Evolutionary conservation across 2,797 vertebrate species (phyloP), one percentile per base, ranked within the genome.

Genomic region (Ctenopoma multispine): DNA sequence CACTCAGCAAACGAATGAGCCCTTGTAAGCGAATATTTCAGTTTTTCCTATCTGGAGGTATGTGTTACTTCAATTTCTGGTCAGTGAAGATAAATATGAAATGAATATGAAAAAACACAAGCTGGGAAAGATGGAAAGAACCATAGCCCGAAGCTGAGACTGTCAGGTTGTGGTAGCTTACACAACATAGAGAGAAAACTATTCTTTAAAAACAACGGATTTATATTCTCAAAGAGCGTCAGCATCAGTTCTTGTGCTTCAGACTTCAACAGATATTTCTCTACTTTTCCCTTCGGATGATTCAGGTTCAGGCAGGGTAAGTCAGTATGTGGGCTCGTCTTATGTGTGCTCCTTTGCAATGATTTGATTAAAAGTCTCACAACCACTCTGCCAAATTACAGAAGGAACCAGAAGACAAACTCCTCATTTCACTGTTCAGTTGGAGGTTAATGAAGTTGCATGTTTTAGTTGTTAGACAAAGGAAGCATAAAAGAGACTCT

Each of bases 71-170:
- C 4, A 15, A 71, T 77, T 62, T 69, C 49, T 43, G 77, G 48
- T 72, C 58, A 47, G 59, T n/a, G 18, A 75, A 54, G 56, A 80
- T 68, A 61, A 50, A 63, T 72, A 69, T 57, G 40, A 72, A 74
- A 77, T 57, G 47, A 70, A 62, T 74, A 64, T 47, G 4, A 43
- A 66, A n/a, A 75, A 70, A 63, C 36, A 46, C n/a, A 34, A 29
- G 4, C 14, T 67, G 41, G 6, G 69, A 47, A 64, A n/a, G 18
- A 49, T 53, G 21, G 49, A 9, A 48, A 68, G 21, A 73, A 67
- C 57, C 20, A 29, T 0, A 1, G 56, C 41, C 70, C 53, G 12
- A 53, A 64, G 72, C 57, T 3, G 10, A 72, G 53, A 11, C 60
- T 60, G 57, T 70, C 50, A 12, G 46, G 71, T 65, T 36, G 48